Evolutionary conservation across 2,113 vertebrate genomes (phyloP).

Genomic region (Pygoscelis adeliae): DNA sequence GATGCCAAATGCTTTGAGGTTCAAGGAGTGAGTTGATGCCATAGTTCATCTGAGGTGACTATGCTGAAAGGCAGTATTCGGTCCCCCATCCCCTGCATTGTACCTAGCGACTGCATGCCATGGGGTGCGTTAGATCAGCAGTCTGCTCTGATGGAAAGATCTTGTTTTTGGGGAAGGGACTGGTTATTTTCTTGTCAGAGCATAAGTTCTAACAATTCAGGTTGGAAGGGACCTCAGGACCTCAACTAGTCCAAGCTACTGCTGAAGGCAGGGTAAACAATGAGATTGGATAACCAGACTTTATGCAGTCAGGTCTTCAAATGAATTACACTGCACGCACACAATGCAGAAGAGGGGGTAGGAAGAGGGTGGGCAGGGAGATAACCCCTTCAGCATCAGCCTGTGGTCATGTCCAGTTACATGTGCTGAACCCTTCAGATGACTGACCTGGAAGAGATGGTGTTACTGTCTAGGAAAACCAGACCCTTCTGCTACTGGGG

Average conservation of each 20-base stretch:
- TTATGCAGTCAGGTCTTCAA: background rate
- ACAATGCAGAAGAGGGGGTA: background rate
- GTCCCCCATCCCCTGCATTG: background rate
- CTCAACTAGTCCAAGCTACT: background rate
- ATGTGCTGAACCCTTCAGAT: background rate
- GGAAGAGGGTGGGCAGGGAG: background rate
- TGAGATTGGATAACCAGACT: background rate
- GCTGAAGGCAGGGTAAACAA: background rate
- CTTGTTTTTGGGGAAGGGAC: background rate
- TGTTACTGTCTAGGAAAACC: background rate
- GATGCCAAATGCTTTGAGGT: background rate
- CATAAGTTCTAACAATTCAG: background rate
- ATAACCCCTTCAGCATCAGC: background rate
- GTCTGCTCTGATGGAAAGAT: background rate
- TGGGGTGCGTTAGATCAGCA: background rate
- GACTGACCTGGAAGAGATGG: background rate
- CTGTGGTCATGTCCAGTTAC: background rate
- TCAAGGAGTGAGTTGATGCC: background rate
- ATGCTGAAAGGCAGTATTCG: too few species aligned
- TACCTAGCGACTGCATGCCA: background rate
- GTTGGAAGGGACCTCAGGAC: background rate
- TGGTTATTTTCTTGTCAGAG: background rate
- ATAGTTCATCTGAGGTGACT: background rate
- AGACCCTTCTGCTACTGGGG: background rate
- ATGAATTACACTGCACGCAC: background rate